Evolutionary conservation across 2,888 invertebrate genomes (phyloP), one percentile per base, ranked within the genome.

Genomic region (Clivina fossor): DNA sequence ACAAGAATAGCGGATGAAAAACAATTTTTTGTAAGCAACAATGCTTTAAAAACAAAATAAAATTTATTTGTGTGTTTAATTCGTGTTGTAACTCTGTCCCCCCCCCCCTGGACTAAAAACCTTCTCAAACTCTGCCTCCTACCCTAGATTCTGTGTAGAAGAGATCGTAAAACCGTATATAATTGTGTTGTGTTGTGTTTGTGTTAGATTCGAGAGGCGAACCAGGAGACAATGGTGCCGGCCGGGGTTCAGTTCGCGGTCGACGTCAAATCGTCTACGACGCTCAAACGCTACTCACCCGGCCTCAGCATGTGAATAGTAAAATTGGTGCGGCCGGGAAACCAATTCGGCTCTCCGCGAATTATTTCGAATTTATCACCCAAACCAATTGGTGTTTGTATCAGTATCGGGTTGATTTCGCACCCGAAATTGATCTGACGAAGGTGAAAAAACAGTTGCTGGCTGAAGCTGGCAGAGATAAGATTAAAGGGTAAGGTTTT

Each of bases 321-420:
- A 77, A 77, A 48, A 65, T 64, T 58, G 76, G 88, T 0, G 35
- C 35, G 0, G 60, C 68, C 15, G 88, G 89, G 0, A 62, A 55
- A 0, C 69, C 66, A 0, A 63, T 86, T 0, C 54, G 72, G 37
- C 62, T 90, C 0, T 57, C 71, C 1, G 78, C 87, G 0, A 92
- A 92, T 65, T 90, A 87, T 61, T 90, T 88, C 61, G 75, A 78
- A 0, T 67, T 90, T 0, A 50, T 84, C 1, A 80, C 82, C 1
- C 78, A 79, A 0, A 80, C 85, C 0, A 76, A 84, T 41, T 92
- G 90, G 89, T 76, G 81, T 0, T 71, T 92, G 0, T 83, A 82
- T 61, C 86, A 90, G 55, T 91, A 91, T 67, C 78, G 83, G 2
- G 89, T 92, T 0, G 87, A 88, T 60, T 83, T 89, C 61, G 68